A percentile compares a stretch with the other conserved stretches of the same genome.
These are phyloP conservation scores for Lasioglossum baleicum DNA, from an alignment of 1,140 invertebrate genomes.

Conservation along the genomic window DNA sequence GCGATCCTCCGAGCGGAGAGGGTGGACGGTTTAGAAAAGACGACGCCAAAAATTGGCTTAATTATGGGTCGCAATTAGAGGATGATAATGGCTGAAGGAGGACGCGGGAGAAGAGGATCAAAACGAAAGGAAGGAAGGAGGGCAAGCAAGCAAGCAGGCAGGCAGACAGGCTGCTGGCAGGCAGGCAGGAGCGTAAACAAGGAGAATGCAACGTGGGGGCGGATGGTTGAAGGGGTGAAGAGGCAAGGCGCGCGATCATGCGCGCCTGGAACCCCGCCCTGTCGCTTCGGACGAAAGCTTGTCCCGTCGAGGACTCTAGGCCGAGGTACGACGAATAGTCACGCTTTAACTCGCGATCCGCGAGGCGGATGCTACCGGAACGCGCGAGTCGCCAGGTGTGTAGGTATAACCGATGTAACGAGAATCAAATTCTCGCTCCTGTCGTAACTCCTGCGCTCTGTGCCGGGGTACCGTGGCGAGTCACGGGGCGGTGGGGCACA, in stretches of 20 bases:
- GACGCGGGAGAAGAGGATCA: slow-evolving; percentile 4
- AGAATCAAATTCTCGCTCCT: neutral
- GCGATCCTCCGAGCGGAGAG: too few species aligned
- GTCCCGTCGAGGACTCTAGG: slow-evolving; percentile 69
- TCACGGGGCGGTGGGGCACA: neutral
- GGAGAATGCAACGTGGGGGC: slow-evolving; percentile 57
- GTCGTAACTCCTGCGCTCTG: slow-evolving; percentile 27
- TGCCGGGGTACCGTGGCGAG: slow-evolving; percentile 1
- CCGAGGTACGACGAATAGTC: slow-evolving; percentile 72
- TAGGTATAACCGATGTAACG: slow-evolving; percentile 51
- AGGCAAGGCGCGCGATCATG: slow-evolving; percentile 62
- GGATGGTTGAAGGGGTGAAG: slow-evolving; percentile 40
- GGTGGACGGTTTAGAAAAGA: neutral
- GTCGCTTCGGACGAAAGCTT: slow-evolving; percentile 63
- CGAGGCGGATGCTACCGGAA: slow-evolving; percentile 68
- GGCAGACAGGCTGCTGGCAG: neutral
- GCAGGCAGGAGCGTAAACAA: slow-evolving; percentile 71
- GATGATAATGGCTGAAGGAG: slow-evolving; percentile 64
- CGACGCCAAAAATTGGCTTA: slow-evolving; percentile 64
- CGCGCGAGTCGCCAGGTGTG: slow-evolving; percentile 43
- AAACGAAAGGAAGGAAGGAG: neutral
- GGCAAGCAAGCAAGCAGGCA: too few species aligned
- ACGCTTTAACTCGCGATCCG: slow-evolving; percentile 76
- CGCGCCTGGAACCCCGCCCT: slow-evolving; percentile 77
- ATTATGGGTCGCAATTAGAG: slow-evolving; percentile 71